Base-by-base conservation (phyloP, 2,888 invertebrate species). In the Amblyteles armatorius region DNA sequence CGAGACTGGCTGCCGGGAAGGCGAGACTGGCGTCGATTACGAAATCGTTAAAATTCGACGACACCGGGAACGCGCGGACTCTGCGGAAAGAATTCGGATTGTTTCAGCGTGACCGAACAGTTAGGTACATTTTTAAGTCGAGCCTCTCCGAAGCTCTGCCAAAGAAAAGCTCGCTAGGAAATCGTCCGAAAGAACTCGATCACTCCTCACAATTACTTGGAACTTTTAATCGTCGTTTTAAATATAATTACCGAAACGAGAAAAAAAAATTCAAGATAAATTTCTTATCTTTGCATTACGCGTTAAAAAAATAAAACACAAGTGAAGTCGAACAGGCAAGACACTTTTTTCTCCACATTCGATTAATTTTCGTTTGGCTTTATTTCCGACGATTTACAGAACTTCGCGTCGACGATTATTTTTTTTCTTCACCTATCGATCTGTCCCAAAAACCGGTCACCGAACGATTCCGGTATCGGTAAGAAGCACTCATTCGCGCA, bases 21-120 rank as follows among this genome's bases (percentile, higher is more conserved):
- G 19, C 11, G 52, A 22, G 67, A 76, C 33, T 55, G 50, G 65
- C 13, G 40, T 26, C 67, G 65, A 77, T 77, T 77, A 50, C 67
- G 52, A 77, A 67, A 67, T 52, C 67, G 50, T 50, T 52, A n/a
- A 76, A 50, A 52, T 77, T 77, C 52, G 55, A 40, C 77, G 76
- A 52, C 67, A 29, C 33, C 16, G 40, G 57, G 19, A 16, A 16
- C 60, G 36, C 63, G 33, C 19, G 50, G 4, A 11, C 13, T 33
- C 22, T 67, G 40, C 50, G 4, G 26, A 67, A 67, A 36, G 26
- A 19, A 65, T 5, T 48, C 76, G 16, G 16, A 33, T 48, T 11
- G 4, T 50, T 67, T 50, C 36, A 36, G 22, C 22, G 19, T 29
- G 48, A 26, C 55, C 13, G 19, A 19, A 44, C 50, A 16, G 19